These are phyloP conservation scores for Cranoglanis bouderius DNA, from an alignment of 2,113 vertebrate species.

Conservation along the genomic window DNA sequence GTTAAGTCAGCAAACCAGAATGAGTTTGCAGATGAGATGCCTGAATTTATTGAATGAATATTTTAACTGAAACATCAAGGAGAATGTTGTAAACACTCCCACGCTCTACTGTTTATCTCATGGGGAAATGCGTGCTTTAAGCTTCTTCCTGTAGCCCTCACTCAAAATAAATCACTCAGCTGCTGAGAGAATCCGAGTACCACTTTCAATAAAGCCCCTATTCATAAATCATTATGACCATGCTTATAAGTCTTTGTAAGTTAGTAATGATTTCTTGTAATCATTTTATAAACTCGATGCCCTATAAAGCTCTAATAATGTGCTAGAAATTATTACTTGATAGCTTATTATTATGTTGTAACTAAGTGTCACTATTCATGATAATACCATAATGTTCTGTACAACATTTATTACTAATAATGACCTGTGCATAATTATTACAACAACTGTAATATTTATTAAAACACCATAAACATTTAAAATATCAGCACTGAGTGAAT, in stretches of 20 bases:
- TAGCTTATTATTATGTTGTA: not conserved
- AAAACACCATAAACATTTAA: not conserved
- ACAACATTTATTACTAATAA: not conserved
- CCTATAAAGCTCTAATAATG: not conserved
- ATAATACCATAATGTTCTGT: not conserved
- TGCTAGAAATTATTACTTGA: not conserved
- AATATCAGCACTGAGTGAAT: not conserved
- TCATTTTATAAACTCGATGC: not conserved
- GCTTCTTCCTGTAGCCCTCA: slow-evolving; percentile 33
- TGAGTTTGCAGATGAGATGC: slow-evolving; percentile 10
- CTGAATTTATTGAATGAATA: slow-evolving; percentile 24
- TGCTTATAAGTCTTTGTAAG: not conserved
- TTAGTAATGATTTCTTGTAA: not conserved
- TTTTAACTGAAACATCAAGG: slow-evolving; percentile 24
- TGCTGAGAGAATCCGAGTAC: not conserved
- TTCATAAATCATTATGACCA: not conserved
- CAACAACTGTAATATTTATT: not conserved
- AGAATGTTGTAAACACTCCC: slow-evolving; percentile 31
- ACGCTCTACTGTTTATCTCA: slow-evolving; percentile 32
- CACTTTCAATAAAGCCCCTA: not conserved
- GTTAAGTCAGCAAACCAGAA: not conserved
- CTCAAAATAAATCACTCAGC: slow-evolving; percentile 47
- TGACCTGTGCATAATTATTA: not conserved
- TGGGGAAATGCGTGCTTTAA: slow-evolving; percentile 21
- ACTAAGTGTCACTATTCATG: not conserved